phyloP scores from a whole-genome alignment of 2,113 vertebrate genomes.

The Notiomystis cincta region DNA sequence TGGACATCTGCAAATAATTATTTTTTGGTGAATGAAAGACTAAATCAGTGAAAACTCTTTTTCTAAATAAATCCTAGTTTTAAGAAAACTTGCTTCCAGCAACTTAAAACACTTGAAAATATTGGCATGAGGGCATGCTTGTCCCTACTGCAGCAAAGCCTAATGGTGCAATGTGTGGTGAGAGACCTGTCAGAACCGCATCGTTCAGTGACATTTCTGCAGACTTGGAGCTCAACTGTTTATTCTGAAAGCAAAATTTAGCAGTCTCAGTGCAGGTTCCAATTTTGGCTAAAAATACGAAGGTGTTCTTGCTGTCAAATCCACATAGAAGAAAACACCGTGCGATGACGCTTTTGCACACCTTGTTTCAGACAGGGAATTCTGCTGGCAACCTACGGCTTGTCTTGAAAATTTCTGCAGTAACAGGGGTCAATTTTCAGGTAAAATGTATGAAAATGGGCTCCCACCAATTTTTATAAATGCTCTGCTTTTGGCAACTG shows the following conservation, averaged over 20 bases:
- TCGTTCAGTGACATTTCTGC: not conserved
- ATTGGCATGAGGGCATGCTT: not conserved
- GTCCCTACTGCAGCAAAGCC: not conserved
- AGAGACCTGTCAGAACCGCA: not conserved
- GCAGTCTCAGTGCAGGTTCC: not conserved
- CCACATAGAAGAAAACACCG: not conserved
- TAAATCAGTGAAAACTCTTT: not conserved
- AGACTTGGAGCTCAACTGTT: not conserved
- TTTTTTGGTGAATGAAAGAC: not conserved
- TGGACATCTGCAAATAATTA: not conserved
- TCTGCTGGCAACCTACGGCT: not conserved
- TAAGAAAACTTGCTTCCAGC: not conserved
- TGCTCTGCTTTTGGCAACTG: not conserved
- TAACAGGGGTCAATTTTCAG: not conserved
- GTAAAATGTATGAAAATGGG: not conserved
- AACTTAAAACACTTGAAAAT: not conserved
- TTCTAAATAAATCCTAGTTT: not conserved
- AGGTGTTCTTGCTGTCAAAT: not conserved
- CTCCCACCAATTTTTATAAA: not conserved
- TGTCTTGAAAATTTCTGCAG: not conserved
- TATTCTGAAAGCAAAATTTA: conserved; percentile 4
- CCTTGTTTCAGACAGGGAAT: not conserved
- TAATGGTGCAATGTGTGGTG: accelerated
- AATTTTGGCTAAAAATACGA: not conserved
- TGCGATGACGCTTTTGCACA: not conserved